Conservation (phyloP, 1,140 invertebrate species). For the Psilanteris sp. region DNA sequence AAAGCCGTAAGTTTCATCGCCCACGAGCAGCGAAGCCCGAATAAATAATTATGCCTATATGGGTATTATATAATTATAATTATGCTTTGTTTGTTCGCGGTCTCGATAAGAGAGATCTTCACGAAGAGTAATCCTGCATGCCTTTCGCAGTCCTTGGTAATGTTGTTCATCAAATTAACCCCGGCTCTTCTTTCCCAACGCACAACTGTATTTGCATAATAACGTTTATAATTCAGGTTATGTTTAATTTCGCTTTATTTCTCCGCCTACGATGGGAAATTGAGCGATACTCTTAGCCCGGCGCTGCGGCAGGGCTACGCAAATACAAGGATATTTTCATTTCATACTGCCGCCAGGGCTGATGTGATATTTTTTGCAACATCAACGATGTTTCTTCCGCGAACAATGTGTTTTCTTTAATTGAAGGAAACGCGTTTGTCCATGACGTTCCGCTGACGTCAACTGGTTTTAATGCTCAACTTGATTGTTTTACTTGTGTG, state of each 20-base stretch:
- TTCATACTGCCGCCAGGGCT: constrained; percentile 10
- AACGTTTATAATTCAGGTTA: constrained; percentile 78
- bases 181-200: constrained; percentile 65
- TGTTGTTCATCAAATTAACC: constrained; percentile 79
- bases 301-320: constrained; percentile 23
- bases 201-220: constrained; percentile 74
- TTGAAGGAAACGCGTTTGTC: background rate
- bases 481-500: constrained; percentile 24
- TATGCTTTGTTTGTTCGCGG: constrained; percentile 48
- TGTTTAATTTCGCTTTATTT: constrained; percentile 77
- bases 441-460: constrained; percentile 22
- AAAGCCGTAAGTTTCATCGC: too few species aligned
- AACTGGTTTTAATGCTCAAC: constrained; percentile 6
- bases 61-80: too few species aligned
- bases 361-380: constrained; percentile 1
- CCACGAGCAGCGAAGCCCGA: constrained; percentile 1
- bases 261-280: constrained; percentile 60
- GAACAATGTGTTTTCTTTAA: too few species aligned
- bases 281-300: constrained; percentile 57
- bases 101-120: constrained; percentile 30
- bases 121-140: constrained; percentile 57
- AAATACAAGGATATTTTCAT: constrained; percentile 65
- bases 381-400: constrained; percentile 3
- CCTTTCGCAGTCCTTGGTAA: constrained; percentile 63
- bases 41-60: constrained; percentile 44